Percentiles rank a stretch among this genome's conserved stretches.
Conservation (phyloP, 1,140 invertebrate genomes). For the Archivesica marissinica region DNA sequence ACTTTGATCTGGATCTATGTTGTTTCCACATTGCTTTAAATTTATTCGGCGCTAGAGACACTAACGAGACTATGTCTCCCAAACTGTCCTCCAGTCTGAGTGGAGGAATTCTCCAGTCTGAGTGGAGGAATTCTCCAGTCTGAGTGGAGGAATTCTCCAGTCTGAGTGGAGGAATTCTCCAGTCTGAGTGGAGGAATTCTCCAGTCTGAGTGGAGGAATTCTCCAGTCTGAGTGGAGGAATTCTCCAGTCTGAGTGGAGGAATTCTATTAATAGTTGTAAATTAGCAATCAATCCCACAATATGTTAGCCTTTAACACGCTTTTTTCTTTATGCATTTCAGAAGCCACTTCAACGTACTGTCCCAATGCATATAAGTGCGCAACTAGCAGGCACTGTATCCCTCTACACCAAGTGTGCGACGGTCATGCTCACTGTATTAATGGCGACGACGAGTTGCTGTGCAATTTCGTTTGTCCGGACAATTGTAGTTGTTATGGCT, state of each 20-base stretch:
- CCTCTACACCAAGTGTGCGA: not conserved
- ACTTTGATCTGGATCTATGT: no score
- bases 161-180: no score
- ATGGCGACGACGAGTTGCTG: conserved; percentile 36
- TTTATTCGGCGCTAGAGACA: not conserved
- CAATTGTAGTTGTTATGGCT: not conserved
- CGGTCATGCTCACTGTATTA: not conserved
- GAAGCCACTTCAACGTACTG: not conserved
- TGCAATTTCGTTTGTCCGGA: not conserved
- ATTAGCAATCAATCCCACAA: not conserved
- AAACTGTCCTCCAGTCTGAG: not conserved
- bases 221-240: no score
- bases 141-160: no score
- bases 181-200: no score
- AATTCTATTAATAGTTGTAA: not conserved
- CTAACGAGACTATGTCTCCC: not conserved
- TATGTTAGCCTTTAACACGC: not conserved
- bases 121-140: no score
- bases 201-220: no score
- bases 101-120: no score
- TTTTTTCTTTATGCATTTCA: not conserved
- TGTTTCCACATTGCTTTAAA: no score
- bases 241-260: no score
- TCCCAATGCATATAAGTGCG: not conserved
- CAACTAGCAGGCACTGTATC: not conserved